Percentiles rank a stretch among this genome's conserved stretches.
phyloP scores from a whole-genome alignment of 2,888 invertebrate genomes.

The Drosophila anomelani region DNA sequence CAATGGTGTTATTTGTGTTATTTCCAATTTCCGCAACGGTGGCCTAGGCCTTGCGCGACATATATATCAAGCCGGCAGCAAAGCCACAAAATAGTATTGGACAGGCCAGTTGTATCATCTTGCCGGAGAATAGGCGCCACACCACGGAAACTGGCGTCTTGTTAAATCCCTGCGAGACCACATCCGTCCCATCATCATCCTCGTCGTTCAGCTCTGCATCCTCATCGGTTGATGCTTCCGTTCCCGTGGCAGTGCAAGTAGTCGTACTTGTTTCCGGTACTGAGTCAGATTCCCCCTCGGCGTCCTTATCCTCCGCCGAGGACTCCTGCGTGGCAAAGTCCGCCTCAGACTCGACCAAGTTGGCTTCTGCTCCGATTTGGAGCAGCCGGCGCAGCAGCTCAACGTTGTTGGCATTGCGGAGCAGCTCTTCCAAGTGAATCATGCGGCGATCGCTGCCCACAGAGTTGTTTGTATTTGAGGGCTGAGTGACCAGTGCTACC shows the following conservation, averaged over 20 bases:
- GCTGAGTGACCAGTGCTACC: not conserved
- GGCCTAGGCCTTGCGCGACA: conserved; percentile 59
- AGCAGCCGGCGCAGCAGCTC: conserved; percentile 53
- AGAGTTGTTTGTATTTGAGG: not conserved
- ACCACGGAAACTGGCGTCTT: conserved; percentile 29
- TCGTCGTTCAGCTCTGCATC: conserved; percentile 2
- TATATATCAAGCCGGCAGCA: conserved; percentile 61
- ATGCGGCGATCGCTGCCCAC: conserved; percentile 38
- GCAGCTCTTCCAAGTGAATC: conserved; percentile 56
- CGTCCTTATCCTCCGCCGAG: conserved; percentile 1
- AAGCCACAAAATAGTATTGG: conserved; percentile 64
- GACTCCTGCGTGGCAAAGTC: not conserved
- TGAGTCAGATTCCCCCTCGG: conserved; percentile 3
- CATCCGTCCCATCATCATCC: not conserved
- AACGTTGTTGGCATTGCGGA: conserved; percentile 48
- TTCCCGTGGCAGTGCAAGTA: not conserved
- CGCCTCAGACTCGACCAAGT: not conserved
- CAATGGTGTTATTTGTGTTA: not conserved
- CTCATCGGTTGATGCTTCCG: conserved; percentile 1
- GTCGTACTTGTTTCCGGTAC: not conserved
- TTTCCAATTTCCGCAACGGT: not conserved
- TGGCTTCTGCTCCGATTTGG: conserved; percentile 14
- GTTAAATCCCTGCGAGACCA: not conserved
- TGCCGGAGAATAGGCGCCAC: conserved; percentile 32
- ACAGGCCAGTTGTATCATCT: conserved; percentile 46